phyloP scores from a whole-genome alignment of 1,140 invertebrate species.

The Apis cerana region DNA sequence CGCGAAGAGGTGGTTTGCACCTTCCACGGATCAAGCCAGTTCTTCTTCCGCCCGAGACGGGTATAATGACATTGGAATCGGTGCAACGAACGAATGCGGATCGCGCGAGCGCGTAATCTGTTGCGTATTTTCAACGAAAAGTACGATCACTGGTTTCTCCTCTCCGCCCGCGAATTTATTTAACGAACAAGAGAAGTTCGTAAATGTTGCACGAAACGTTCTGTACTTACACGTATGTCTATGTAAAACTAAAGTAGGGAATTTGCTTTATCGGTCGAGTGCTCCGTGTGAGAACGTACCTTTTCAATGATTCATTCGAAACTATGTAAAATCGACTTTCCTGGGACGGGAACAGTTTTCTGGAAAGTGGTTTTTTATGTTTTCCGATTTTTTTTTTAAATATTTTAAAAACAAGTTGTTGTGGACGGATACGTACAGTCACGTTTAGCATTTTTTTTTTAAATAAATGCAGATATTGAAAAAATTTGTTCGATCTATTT shows the following conservation, averaged over 20 bases:
- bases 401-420: too few species aligned
- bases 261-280: not conserved
- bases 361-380: too few species aligned
- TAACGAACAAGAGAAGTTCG: constrained; percentile 17
- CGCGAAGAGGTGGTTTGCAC: constrained; percentile 16
- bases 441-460: too few species aligned
- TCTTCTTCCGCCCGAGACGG: constrained; percentile 27
- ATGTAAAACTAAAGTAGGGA: not conserved
- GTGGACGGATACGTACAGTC: too few species aligned
- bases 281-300: too few species aligned
- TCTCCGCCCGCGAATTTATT: constrained; percentile 12
- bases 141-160: not conserved
- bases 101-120: not conserved
- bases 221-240: too few species aligned
- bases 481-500: too few species aligned
- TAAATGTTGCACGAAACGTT: constrained; percentile 19
- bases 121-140: constrained; percentile 18
- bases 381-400: too few species aligned
- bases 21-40: constrained; percentile 20
- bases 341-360: not conserved
- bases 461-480: too few species aligned
- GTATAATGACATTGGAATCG: constrained; percentile 40
- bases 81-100: constrained; percentile 21
- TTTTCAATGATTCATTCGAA: not conserved
- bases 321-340: not conserved